Base-by-base conservation (phyloP, 2,113 vertebrate species). In the Canis aureus region DNA sequence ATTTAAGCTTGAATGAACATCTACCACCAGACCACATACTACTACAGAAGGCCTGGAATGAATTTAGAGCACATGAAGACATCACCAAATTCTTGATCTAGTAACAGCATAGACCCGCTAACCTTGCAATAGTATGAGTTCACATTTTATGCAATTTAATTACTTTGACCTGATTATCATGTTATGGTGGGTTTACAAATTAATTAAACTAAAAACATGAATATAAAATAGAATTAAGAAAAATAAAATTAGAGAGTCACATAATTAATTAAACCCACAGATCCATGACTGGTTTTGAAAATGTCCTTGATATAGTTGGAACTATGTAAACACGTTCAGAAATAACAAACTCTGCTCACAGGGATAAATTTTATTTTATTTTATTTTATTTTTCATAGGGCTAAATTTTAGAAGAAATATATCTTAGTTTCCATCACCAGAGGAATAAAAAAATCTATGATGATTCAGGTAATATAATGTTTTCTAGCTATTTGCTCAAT, bases 181-280 rank as follows among this genome's bases (percentile, higher is more conserved):
- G 38, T 93, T 74, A 73, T 8, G 15, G 15, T 97, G 19, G 13
- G 51, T 84, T 88, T 93, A 91, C 49, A 80, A 35, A 93, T 85
- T 66, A 94, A 86, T 90, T 95, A 59, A 93, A 96, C 3, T 73
- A 90, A 73, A 66, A 80, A 79, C 27, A 78, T 82, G 3, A 89
- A 82, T 74, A 66, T 66, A 85, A 95, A 94, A 60, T 85, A 23
- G n/a, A 87, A 89, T 74, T 69, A 66, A 4, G 35, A 93, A 81
- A 94, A 96, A 38, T 55, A 57, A 20, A 93, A 89, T 66, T 79
- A 76, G 29, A 38, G n/a, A 85, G 55, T 86, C n/a, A 94, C 57
- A 86, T 79, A 96, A 74, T 81, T 87, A 94, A 95, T 94, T 89
- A 97, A 97, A 79, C 22, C 29, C 66, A 91, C 4, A 81, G 59